Base-by-base conservation (phyloP, 2,113 vertebrate genomes). In the Microtus ochrogaster region DNA sequence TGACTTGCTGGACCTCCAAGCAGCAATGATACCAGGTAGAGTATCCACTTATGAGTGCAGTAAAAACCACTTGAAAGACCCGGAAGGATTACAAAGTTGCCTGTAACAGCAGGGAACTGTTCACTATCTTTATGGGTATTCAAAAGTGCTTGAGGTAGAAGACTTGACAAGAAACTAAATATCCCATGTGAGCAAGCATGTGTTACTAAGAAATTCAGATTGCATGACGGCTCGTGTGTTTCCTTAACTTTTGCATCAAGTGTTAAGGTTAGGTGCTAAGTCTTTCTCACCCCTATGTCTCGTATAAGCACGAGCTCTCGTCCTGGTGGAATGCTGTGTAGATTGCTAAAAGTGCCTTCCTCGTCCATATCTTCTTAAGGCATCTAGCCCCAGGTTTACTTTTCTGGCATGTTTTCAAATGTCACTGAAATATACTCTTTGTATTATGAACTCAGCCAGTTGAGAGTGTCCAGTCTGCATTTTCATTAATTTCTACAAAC, bases 401-500 rank as follows among this genome's bases (percentile, higher is more conserved):
- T 41, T 68, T 58, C n/a, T 16, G 49, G 12, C n/a, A 65, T 30
- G 84, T 85, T 92, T 91, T 88, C 55, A 7, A 72, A 68, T 22
- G 92, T 91, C 65, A 44, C 66, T 81, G 49, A 70, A 7, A 52
- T 81, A 36, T 61, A 84, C 72, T 66, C 85, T 95, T 94, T 0
- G 33, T 65, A 28, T n/a, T 28, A 82, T 10, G 36, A 82, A 82
- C 61, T 84, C 74, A 95, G 10, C 70, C 70, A n/a, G 70, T 65
- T 82, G 70, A 79, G 63, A 73, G 24, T 39, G 39, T 55, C 73
- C 24, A 92, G 30, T 73, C 66, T 83, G 66, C 36, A 10, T 73
- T 90, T 93, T 90, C 92, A 94, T 81, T 68, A 87, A 44, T 78
- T 10, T 55, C 58, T 63, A 47, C 19, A 91, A 83, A 39, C 22